Conservation (phyloP, 2,888 invertebrate genomes). For the Cephus pulcher region DNA sequence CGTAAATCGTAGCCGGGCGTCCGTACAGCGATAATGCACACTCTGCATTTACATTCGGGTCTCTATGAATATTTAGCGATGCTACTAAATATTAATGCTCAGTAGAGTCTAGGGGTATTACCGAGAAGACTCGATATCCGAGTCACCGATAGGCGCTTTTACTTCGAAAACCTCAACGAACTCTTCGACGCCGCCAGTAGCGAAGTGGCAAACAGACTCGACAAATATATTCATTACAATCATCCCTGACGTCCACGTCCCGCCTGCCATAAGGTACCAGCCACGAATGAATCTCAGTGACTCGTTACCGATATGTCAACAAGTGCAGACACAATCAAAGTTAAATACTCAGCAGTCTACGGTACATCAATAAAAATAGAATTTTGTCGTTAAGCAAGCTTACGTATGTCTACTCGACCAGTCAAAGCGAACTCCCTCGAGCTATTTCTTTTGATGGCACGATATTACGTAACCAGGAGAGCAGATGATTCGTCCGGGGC, state of each 20-base stretch:
- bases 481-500: not conserved
- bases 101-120: not conserved
- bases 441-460: not conserved
- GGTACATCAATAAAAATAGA: not conserved
- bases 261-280: not conserved
- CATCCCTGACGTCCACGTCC: not conserved
- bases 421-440: not conserved
- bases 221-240: not conserved
- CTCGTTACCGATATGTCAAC: not conserved
- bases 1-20: not conserved
- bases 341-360: not conserved
- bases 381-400: not conserved
- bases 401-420: not conserved
- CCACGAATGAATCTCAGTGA: not conserved
- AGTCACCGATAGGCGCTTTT: not conserved
- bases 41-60: constrained; percentile 42
- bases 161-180: not conserved
- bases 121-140: not conserved
- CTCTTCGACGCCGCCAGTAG: not conserved
- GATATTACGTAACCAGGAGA: not conserved
- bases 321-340: not conserved
- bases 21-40: constrained; percentile 19
- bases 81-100: not conserved
- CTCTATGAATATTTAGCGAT: constrained; percentile 42
- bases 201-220: not conserved